Evolutionary conservation across 2,113 vertebrate genomes (phyloP).

Genomic region (Aspiorhynchus laticeps): DNA sequence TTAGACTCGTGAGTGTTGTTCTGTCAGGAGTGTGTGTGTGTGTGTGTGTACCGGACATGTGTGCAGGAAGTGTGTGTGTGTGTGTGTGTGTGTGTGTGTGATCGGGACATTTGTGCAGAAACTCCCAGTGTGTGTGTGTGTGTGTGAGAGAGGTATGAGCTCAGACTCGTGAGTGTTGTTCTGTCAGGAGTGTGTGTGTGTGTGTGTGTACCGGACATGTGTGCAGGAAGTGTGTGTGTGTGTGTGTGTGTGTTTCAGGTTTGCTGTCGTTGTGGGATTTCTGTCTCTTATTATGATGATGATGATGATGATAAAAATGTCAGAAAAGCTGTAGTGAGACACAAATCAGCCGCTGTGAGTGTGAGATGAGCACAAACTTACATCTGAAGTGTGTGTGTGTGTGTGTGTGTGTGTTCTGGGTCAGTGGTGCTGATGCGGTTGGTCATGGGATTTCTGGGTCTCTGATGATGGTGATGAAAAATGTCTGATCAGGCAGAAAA

Average conservation of each 20-base stretch:
- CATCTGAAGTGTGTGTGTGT: slow-evolving; percentile 43
- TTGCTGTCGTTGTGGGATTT: background rate
- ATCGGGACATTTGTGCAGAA: background rate
- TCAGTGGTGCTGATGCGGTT: background rate
- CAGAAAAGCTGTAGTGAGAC: background rate
- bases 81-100: background rate
- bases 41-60: background rate
- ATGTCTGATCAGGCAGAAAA: background rate
- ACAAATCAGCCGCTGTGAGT: background rate
- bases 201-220: background rate
- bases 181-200: too few species aligned
- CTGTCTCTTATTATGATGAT: background rate
- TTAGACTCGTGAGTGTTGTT: background rate
- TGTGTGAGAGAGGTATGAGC: too few species aligned
- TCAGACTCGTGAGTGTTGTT: background rate
- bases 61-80: slow-evolving; percentile 1
- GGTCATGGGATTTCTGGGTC: background rate
- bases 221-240: background rate
- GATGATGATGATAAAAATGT: background rate
- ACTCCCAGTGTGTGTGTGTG: too few species aligned
- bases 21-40: too few species aligned
- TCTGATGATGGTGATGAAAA: background rate
- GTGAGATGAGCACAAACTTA: slow-evolving; percentile 39
- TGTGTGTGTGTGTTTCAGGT: background rate
- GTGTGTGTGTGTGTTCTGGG: background rate